Conservation (phyloP, 1,140 invertebrate species). For the Panagrolaimus sp. region DNA sequence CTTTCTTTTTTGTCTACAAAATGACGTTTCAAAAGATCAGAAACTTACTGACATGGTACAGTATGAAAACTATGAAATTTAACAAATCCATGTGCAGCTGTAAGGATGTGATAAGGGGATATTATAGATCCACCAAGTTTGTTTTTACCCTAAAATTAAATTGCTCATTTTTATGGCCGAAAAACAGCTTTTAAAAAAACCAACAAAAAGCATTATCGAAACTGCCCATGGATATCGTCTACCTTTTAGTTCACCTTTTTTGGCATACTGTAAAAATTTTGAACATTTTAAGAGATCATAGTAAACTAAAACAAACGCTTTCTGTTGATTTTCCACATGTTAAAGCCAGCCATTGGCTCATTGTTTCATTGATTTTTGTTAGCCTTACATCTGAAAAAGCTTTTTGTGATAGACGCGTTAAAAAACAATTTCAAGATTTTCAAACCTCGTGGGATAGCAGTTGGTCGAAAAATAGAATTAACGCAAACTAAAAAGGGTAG, state of each 20-base stretch:
- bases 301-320: too few species aligned
- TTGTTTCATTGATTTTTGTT: constrained; percentile 1
- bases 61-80: constrained; percentile 17
- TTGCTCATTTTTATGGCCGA: background rate
- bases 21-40: background rate
- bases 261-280: background rate
- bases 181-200: background rate
- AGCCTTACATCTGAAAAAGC: background rate
- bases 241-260: constrained; percentile 1
- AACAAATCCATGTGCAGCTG: constrained; percentile 25
- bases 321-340: background rate
- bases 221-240: constrained; percentile 25
- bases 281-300: too few species aligned
- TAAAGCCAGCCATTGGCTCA: background rate
- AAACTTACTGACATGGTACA: constrained; percentile 22
- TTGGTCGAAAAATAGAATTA: too few species aligned
- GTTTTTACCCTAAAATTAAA: constrained; percentile 16
- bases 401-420: background rate
- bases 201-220: constrained; percentile 13
- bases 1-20: too few species aligned
- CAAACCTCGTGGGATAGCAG: too few species aligned
- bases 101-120: constrained; percentile 25
- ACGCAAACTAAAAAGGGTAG: too few species aligned
- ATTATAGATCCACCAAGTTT: constrained; percentile 28
- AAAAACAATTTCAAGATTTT: background rate